These are phyloP conservation scores for Sesia apiformis DNA, from an alignment of 2,888 invertebrate species.

Conservation along the genomic window DNA sequence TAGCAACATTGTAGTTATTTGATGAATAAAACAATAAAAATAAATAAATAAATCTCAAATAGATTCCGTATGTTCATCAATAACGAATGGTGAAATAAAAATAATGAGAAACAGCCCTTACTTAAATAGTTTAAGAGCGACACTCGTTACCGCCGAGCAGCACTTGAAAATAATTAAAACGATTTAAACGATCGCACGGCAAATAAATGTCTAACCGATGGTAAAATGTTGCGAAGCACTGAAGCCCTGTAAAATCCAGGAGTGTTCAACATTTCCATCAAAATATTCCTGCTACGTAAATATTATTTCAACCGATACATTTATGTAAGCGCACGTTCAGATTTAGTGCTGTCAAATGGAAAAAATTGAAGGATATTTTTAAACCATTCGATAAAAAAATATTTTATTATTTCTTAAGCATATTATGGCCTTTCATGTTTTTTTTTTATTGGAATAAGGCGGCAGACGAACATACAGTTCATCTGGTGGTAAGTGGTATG, in stretches of 20 bases:
- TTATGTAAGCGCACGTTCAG: conserved; percentile 32
- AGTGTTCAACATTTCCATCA: not conserved
- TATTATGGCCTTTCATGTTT: no score
- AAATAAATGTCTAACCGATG: not conserved
- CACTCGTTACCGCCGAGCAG: not conserved
- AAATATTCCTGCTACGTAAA: conserved; percentile 4
- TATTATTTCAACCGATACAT: conserved; percentile 55
- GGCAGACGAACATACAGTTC: no score
- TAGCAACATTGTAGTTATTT: no score
- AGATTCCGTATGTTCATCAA: no score
- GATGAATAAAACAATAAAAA: no score
- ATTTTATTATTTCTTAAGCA: no score
- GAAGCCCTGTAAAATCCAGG: not conserved
- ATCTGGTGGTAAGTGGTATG: no score
- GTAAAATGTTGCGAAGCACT: not conserved
- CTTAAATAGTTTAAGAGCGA: no score
- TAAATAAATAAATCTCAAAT: no score
- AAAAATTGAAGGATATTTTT: conserved; percentile 17
- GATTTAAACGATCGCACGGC: not conserved
- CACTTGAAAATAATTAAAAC: not conserved
- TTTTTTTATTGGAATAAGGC: no score
- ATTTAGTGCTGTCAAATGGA: conserved; percentile 48
- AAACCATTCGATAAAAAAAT: not conserved
- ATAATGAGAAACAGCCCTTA: no score
- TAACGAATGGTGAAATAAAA: no score